These are phyloP conservation scores for Pharmacophagus antenor DNA, from an alignment of 2,888 invertebrate species.

Conservation along the genomic window DNA sequence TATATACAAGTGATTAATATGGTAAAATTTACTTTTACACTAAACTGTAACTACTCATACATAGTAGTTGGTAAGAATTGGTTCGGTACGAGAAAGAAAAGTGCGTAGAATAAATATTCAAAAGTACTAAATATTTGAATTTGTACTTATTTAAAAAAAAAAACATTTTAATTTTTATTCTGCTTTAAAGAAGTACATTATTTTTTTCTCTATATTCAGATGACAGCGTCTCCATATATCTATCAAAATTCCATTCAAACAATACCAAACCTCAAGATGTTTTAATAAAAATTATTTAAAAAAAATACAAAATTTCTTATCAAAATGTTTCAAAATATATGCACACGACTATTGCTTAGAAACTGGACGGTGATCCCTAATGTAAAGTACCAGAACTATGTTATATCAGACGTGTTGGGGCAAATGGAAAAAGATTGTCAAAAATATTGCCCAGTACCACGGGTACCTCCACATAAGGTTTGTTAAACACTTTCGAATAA, in stretches of 20 bases:
- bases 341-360: slow-evolving; percentile 35
- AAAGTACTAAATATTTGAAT: too few relatives aligned
- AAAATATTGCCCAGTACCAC: slow-evolving; percentile 51
- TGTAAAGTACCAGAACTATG: slow-evolving; percentile 53
- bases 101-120: too few relatives aligned
- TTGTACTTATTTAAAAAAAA: too few relatives aligned
- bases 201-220: slow-evolving; percentile 2
- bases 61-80: too few relatives aligned
- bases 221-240: slow-evolving; percentile 8
- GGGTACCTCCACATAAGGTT: slow-evolving; percentile 58
- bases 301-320: slow-evolving; percentile 10
- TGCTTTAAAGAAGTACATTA: not conserved
- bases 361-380: slow-evolving; percentile 31
- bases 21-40: too few relatives aligned
- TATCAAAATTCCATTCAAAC: not conserved
- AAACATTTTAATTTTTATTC: not conserved
- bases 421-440: slow-evolving; percentile 60
- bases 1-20: too few relatives aligned
- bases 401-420: slow-evolving; percentile 53
- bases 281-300: slow-evolving; percentile 23
- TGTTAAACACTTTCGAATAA: not conserved
- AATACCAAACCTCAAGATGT: slow-evolving; percentile 2
- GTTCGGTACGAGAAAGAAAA: too few relatives aligned
- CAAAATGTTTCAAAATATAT: slow-evolving; percentile 31
- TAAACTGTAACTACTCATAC: too few relatives aligned